These are phyloP conservation scores for Hemicrepidius hirtus DNA, from an alignment of 2,888 invertebrate genomes.

Conservation along the genomic window DNA sequence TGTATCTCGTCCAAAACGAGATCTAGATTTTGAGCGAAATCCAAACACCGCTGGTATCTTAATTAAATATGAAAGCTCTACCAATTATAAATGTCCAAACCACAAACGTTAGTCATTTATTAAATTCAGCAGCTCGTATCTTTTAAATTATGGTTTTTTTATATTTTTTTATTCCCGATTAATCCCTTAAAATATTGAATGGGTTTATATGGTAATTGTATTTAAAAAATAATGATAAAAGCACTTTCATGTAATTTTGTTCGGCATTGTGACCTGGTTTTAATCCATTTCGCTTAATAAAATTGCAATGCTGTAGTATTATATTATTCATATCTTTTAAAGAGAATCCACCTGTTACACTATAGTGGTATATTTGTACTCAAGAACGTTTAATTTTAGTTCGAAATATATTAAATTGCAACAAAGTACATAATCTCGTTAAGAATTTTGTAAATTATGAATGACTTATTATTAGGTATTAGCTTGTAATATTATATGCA, in stretches of 20 bases:
- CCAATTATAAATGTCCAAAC: constrained; percentile 24
- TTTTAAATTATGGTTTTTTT: neutral
- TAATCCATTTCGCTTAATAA: neutral
- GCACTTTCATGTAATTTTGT: neutral
- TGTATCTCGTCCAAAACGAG: constrained; percentile 9
- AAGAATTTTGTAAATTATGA: too few relatives aligned
- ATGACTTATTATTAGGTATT: too few relatives aligned
- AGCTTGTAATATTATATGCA: too few relatives aligned
- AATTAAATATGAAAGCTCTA: constrained; percentile 23
- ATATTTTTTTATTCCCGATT: too few relatives aligned
- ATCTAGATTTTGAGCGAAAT: constrained; percentile 19
- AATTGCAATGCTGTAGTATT: neutral
- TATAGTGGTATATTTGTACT: neutral
- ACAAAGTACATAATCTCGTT: too few relatives aligned
- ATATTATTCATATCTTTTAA: neutral
- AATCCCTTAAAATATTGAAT: neutral
- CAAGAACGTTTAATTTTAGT: too few relatives aligned
- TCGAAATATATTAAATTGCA: too few relatives aligned
- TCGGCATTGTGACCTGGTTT: neutral
- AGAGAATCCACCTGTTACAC: neutral
- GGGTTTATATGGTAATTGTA: neutral
- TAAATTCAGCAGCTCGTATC: constrained; percentile 2
- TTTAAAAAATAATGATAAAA: too few relatives aligned
- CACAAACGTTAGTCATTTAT: constrained; percentile 5
- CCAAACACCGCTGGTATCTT: constrained; percentile 19